Evolutionary conservation across 2,113 vertebrate genomes (phyloP), one percentile per base, ranked within the genome.

Genomic region (Oceanites oceanicus): DNA sequence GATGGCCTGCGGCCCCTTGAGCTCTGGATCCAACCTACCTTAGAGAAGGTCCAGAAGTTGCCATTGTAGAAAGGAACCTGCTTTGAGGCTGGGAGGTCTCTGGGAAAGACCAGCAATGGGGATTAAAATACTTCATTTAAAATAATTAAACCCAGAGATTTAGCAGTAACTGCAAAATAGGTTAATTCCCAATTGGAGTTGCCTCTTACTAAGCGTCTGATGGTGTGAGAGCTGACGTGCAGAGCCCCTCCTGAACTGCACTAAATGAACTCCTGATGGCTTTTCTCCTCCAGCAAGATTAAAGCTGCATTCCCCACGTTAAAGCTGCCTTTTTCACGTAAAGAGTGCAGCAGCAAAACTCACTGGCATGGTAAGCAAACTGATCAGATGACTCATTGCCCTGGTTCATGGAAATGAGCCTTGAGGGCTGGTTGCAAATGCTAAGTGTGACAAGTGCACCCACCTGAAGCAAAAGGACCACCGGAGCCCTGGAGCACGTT

Each of bases 101-200:
- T 66, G 49, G 11, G 32, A 47, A 58, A 34, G 7, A 25, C 10
- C 19, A 83, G 53, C 18, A 65, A 36, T 53, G 42, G 22, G 63
- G 15, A 80, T 92, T 76, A 56, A 92, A 91, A 85, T 67, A n/a
- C 42, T 74, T 78, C 8, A 47, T 88, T 79, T 65, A 85, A 94
- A 90, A 85, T 78, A 78, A 93, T 79, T 72, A 76, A 90, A 82
- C 36, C 42, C 52, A 47, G 52, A 82, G 61, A 47, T 92, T 85
- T 82, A 81, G 52, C 61, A 78, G n/a, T 62, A 56, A 59, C 65
- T 82, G 74, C 55, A 82, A 92, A 81, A 78, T 77, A 61, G 81
- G 85, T 85, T 93, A 81, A 88, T 82, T 96, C 92, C 78, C 70
- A 74, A 7, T 5, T 85, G 81, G 70, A 78, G 61, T 25, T 90